Conservation (phyloP, 1,140 invertebrate genomes). For the Ips nitidus region DNA sequence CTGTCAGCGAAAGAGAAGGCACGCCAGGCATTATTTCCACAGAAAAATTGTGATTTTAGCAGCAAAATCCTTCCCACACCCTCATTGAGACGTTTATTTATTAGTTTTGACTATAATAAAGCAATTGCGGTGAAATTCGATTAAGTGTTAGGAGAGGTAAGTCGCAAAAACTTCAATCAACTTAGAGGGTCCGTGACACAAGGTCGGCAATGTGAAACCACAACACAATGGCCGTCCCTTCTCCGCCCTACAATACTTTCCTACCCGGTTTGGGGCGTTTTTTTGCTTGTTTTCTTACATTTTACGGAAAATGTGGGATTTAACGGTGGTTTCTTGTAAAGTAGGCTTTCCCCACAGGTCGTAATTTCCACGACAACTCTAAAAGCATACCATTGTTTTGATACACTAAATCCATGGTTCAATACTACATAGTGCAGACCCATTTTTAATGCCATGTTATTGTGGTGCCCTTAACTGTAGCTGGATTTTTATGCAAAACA, state of each 20-base stretch:
- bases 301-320: too few relatives aligned
- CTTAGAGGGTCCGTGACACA: background rate
- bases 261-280: background rate
- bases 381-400: too few relatives aligned
- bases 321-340: too few relatives aligned
- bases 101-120: constrained; percentile 8
- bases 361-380: too few relatives aligned
- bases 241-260: background rate
- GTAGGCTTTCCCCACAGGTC: too few relatives aligned
- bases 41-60: constrained; percentile 14
- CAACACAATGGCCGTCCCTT: background rate
- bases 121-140: constrained; percentile 18
- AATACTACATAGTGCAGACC: too few relatives aligned
- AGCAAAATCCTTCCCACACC: background rate
- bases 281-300: background rate
- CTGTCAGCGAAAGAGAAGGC: background rate
- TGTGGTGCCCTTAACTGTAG: too few relatives aligned
- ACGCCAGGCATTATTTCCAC: background rate
- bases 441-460: too few relatives aligned
- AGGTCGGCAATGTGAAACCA: background rate
- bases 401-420: too few relatives aligned
- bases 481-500: too few relatives aligned
- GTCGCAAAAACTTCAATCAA: constrained; percentile 19
- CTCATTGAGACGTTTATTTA: constrained; percentile 7
- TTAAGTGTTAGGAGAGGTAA: constrained; percentile 24